These are phyloP conservation scores for Gasterosteus nipponicus DNA, from an alignment of 2,113 vertebrate species.

Conservation along the genomic window DNA sequence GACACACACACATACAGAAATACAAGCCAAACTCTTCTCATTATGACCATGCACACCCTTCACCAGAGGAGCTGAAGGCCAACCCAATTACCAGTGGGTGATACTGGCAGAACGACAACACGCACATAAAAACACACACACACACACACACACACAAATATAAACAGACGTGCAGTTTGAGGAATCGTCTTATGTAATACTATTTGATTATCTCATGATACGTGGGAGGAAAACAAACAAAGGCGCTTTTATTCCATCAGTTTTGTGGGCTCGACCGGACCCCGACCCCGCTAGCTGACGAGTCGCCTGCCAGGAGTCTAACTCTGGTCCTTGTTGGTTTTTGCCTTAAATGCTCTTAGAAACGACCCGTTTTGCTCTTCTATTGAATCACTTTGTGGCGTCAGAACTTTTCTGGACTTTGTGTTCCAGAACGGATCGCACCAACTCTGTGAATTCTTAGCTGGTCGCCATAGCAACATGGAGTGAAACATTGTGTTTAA, in stretches of 20 bases:
- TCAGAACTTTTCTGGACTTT: neutral
- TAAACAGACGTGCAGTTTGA: constrained; percentile 27
- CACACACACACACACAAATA: constrained; percentile 1
- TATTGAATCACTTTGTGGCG: neutral
- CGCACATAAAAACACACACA: constrained; percentile 20
- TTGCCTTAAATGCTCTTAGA: neutral
- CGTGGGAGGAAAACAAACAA: constrained; percentile 51
- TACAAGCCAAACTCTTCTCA: constrained; percentile 36
- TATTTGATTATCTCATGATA: constrained; percentile 43
- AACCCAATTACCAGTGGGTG: constrained; percentile 51
- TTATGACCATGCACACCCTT: constrained; percentile 55
- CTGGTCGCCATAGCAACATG: neutral
- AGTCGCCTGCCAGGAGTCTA: constrained; percentile 27
- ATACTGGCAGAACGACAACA: constrained; percentile 37
- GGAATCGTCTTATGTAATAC: constrained; percentile 52
- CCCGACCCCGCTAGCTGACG: neutral
- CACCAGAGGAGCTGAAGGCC: constrained; percentile 57
- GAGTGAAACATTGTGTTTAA: neutral
- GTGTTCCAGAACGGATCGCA: neutral
- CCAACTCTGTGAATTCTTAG: neutral
- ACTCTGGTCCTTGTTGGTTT: constrained; percentile 12
- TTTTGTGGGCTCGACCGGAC: constrained; percentile 16
- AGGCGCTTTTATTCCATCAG: constrained; percentile 43
- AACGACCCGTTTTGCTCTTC: neutral
- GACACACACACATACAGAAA: constrained; percentile 7